A percentile compares a stretch with the other conserved stretches of the same genome.
Evolutionary conservation across 2,888 invertebrate genomes (phyloP).

Genomic region (Acanthosepion lycidas): DNA sequence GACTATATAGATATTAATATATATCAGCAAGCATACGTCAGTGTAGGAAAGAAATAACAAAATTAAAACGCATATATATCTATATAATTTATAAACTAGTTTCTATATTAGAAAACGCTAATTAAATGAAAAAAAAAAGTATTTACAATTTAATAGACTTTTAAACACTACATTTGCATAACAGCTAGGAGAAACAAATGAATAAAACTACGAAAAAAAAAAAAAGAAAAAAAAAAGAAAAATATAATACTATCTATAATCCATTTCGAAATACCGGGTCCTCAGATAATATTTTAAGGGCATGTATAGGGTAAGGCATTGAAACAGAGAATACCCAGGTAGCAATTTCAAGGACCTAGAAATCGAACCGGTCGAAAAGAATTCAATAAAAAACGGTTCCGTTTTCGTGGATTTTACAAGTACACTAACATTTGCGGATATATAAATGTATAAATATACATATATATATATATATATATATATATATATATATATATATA

Average conservation of each 20-base stretch:
- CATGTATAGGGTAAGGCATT: background rate
- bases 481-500: too few relatives aligned
- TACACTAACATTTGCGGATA: background rate
- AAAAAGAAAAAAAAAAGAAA: background rate
- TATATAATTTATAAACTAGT: background rate
- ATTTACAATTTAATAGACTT: background rate
- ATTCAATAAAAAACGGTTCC: background rate
- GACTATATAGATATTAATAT: background rate
- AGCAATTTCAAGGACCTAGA: too few relatives aligned
- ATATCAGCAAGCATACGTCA: background rate
- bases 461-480: too few relatives aligned
- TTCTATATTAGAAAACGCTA: background rate
- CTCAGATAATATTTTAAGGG: background rate
- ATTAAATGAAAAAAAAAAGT: background rate
- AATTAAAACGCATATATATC: background rate
- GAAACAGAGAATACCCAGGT: background rate
- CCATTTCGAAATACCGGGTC: background rate
- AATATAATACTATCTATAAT: background rate
- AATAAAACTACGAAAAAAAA: background rate
- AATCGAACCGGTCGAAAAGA: background rate
- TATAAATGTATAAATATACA: too few relatives aligned
- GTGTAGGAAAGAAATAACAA: too few relatives aligned
- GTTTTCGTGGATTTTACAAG: background rate
- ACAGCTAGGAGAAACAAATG: background rate
- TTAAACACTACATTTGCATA: background rate